Evolutionary conservation across 2,113 vertebrate genomes (phyloP).

Genomic region (Sander lucioperca): DNA sequence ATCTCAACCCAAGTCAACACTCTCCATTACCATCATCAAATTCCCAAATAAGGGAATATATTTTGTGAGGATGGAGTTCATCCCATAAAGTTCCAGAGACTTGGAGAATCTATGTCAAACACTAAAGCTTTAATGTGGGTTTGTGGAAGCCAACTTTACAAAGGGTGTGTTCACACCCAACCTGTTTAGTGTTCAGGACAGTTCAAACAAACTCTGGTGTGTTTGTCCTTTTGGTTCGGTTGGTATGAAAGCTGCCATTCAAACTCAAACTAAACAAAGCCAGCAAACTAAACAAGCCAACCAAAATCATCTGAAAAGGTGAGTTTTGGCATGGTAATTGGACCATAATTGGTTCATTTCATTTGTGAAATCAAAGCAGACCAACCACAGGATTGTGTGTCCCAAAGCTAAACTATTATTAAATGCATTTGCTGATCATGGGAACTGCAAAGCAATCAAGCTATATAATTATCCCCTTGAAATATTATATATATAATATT

Average conservation of each 20-base stretch:
- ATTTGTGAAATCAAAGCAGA: background rate
- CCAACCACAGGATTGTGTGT: too few species aligned
- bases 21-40: background rate
- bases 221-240: background rate
- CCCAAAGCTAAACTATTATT: background rate
- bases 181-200: background rate
- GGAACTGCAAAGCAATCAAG: constrained; percentile 5
- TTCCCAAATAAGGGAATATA: background rate
- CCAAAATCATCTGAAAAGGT: background rate
- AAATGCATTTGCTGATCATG: background rate
- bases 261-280: background rate
- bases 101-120: background rate
- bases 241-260: background rate
- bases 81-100: background rate
- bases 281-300: background rate
- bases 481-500: background rate
- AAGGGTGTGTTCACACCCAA: background rate
- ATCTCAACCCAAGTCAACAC: background rate
- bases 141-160: background rate
- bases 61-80: background rate
- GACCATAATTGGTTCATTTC: background rate
- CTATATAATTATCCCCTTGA: background rate
- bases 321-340: background rate
- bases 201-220: background rate
- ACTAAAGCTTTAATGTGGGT: background rate